Percentiles rank a stretch among this genome's conserved stretches.
Evolutionary conservation across 2,113 vertebrate species (phyloP).

Genomic region (Alligator sinensis): DNA sequence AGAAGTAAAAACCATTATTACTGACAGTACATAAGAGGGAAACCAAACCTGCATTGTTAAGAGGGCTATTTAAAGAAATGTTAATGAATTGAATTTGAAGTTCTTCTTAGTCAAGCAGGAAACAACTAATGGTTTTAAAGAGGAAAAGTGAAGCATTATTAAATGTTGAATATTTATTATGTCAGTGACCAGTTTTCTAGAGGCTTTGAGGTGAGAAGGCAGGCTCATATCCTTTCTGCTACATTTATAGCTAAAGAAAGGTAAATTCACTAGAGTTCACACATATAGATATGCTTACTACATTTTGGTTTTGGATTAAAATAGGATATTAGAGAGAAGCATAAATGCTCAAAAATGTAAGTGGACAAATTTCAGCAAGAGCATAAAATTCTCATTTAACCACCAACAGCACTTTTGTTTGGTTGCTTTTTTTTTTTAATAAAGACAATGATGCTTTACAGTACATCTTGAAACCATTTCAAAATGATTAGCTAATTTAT

Average conservation of each 20-base stretch:
- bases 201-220: conserved; percentile 78
- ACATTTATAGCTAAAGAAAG: conserved; percentile 63
- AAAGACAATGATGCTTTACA: conserved; percentile 76
- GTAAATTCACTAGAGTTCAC: conserved; percentile 59
- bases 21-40: conserved; percentile 71
- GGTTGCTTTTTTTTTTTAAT: conserved; percentile 54
- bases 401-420: conserved; percentile 56
- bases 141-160: conserved; percentile 80
- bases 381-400: conserved; percentile 75
- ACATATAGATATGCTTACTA: conserved; percentile 64
- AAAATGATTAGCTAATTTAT: conserved; percentile 70
- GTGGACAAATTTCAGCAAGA: conserved; percentile 71
- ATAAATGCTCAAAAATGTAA: conserved; percentile 71
- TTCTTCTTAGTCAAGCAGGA: conserved; percentile 78
- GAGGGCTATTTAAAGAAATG: conserved; percentile 81
- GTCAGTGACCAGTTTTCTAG: conserved; percentile 82
- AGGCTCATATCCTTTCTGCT: conserved; percentile 67
- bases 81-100: conserved; percentile 79
- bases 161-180: conserved; percentile 81
- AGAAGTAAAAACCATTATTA: conserved; percentile 76
- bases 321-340: conserved; percentile 66
- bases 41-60: conserved; percentile 69
- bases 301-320: conserved; percentile 70
- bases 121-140: conserved; percentile 79
- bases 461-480: conserved; percentile 71